Evolutionary conservation across 2,797 vertebrate species (phyloP).

Genomic region (Australoheros facetus): DNA sequence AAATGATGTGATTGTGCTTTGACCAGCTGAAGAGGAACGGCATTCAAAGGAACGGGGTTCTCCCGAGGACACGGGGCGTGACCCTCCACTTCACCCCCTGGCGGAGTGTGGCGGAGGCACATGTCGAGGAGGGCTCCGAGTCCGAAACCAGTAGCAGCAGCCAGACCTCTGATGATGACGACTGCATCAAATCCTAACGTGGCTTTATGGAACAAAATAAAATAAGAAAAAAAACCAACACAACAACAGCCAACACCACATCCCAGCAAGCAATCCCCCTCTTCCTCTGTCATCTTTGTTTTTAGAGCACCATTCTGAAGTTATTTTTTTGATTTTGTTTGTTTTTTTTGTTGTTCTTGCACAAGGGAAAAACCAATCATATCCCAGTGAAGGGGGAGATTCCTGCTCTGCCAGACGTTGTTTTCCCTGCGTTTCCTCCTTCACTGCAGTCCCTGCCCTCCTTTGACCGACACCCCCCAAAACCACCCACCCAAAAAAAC

Average conservation of each 20-base stretch:
- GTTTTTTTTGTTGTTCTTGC: slow-evolving; percentile 83
- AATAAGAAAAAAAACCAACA: slow-evolving; percentile 38
- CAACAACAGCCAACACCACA: slow-evolving; percentile 72
- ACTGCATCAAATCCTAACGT: slow-evolving; percentile 84
- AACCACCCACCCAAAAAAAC: neutral
- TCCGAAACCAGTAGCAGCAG: slow-evolving; percentile 96
- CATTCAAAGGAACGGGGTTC: slow-evolving; percentile 91
- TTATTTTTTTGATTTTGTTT: slow-evolving; percentile 48
- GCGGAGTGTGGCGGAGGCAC: slow-evolving; percentile 92
- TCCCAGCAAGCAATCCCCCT: slow-evolving; percentile 74
- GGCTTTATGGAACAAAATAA: slow-evolving; percentile 80
- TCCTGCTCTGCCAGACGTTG: slow-evolving; percentile 79
- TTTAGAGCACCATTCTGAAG: slow-evolving; percentile 81
- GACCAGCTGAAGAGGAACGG: slow-evolving; percentile 93
- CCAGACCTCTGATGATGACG: slow-evolving; percentile 94
- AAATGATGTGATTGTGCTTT: neutral
- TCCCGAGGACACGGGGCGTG: slow-evolving; percentile 85
- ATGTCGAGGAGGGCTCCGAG: slow-evolving; percentile 91
- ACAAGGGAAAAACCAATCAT: slow-evolving; percentile 96
- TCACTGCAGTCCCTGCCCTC: slow-evolving; percentile 76
- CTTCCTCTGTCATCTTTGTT: slow-evolving; percentile 74
- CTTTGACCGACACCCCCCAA: slow-evolving; percentile 20
- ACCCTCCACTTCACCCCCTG: slow-evolving; percentile 93
- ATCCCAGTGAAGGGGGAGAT: slow-evolving; percentile 85
- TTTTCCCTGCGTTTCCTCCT: slow-evolving; percentile 83